Percentiles rank a stretch among this genome's conserved stretches.
Evolutionary conservation across 2,888 invertebrate species (phyloP).

Genomic region (Saturnia japonica): DNA sequence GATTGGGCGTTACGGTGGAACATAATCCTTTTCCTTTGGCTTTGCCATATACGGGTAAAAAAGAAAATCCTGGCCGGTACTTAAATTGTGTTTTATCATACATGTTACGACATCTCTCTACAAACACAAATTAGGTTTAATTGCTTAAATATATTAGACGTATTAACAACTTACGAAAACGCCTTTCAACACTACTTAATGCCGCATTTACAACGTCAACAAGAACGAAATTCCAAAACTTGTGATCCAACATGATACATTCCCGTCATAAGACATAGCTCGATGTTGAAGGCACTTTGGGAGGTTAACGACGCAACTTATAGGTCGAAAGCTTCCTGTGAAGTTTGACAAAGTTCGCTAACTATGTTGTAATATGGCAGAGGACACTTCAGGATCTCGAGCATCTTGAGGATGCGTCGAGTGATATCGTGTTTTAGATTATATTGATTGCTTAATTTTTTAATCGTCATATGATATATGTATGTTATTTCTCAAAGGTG

Average conservation of each 20-base stretch:
- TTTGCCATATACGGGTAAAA: too few relatives aligned
- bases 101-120: not conserved
- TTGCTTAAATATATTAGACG: not conserved
- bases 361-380: slow-evolving; percentile 54
- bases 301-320: slow-evolving; percentile 59
- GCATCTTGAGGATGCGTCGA: slow-evolving; percentile 35
- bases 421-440: slow-evolving; percentile 33
- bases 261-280: slow-evolving; percentile 36
- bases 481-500: too few relatives aligned
- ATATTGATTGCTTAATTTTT: slow-evolving; percentile 40
- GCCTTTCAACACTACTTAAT: not conserved
- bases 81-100: not conserved
- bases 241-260: slow-evolving; percentile 29
- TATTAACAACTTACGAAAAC: not conserved
- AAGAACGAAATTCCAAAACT: not conserved
- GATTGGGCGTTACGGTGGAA: too few relatives aligned
- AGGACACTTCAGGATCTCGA: slow-evolving; percentile 48
- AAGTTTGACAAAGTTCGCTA: slow-evolving; percentile 41
- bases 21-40: too few relatives aligned
- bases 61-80: too few relatives aligned
- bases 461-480: slow-evolving; percentile 25
- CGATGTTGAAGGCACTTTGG: slow-evolving; percentile 35
- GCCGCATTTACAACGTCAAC: not conserved
- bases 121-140: not conserved
- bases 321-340: slow-evolving; percentile 46